These are phyloP conservation scores for Equus przewalskii DNA, from an alignment of 2,113 vertebrate genomes.

Conservation along the genomic window DNA sequence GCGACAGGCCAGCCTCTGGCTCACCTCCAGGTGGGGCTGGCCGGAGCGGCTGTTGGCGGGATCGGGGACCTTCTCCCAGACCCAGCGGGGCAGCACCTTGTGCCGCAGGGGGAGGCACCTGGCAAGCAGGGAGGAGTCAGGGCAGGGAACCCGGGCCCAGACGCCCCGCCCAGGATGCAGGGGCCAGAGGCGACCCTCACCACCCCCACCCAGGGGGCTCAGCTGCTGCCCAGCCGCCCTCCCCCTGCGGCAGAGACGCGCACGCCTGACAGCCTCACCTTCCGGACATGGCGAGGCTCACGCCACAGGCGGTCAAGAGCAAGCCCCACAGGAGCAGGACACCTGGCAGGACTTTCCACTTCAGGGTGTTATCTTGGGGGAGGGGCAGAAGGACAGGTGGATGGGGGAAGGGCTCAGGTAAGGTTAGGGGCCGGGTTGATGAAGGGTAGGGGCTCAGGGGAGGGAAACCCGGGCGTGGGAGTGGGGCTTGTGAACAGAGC, in stretches of 20 bases:
- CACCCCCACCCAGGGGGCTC: background rate
- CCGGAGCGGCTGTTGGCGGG: conserved; percentile 73
- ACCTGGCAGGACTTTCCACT: conserved; percentile 48
- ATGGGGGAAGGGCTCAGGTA: background rate
- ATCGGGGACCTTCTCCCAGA: conserved; percentile 82
- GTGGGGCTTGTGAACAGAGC: background rate
- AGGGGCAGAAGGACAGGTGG: background rate
- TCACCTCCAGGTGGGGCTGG: conserved; percentile 61
- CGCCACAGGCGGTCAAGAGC: background rate
- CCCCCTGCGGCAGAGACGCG: background rate
- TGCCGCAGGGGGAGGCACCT: conserved; percentile 64
- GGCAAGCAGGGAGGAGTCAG: background rate
- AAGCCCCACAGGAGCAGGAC: conserved; percentile 46
- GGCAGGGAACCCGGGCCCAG: background rate
- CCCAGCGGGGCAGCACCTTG: conserved; percentile 80
- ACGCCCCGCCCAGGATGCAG: background rate
- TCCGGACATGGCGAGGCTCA: background rate
- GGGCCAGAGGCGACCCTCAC: background rate
- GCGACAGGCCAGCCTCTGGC: background rate
- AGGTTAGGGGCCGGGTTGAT: background rate
- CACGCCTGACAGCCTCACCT: conserved; percentile 55
- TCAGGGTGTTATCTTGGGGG: conserved; percentile 43
- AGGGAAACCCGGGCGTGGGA: background rate
- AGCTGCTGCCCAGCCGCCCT: background rate
- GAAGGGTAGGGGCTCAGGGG: background rate